Evolutionary conservation across 1,140 invertebrate genomes (phyloP).

Genomic region (Bombus haemorrhoidalis): DNA sequence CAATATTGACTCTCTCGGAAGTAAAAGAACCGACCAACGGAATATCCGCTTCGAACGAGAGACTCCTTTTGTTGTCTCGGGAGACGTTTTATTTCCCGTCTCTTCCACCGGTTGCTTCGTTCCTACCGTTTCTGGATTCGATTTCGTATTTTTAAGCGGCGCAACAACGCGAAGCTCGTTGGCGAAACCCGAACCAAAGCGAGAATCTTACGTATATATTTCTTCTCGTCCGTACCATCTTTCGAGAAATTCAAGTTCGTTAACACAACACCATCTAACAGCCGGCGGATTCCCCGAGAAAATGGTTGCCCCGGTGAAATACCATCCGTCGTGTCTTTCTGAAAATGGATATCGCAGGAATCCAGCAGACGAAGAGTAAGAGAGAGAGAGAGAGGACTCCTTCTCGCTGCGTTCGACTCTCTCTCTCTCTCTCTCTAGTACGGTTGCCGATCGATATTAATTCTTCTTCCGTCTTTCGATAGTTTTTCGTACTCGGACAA

Average conservation of each 20-base stretch:
- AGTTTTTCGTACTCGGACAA: neutral
- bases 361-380: neutral
- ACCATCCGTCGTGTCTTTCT: neutral
- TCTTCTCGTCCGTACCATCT: neutral
- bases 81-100: conserved; percentile 42
- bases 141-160: neutral
- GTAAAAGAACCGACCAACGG: conserved; percentile 40
- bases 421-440: no score
- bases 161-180: neutral
- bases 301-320: neutral
- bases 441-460: conserved; percentile 27
- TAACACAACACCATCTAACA: neutral
- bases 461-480: neutral
- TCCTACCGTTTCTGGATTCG: neutral
- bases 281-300: neutral
- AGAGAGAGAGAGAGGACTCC: neutral
- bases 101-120: conserved; percentile 51
- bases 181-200: neutral
- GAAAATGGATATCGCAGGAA: conserved; percentile 4
- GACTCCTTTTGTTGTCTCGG: conserved; percentile 67
- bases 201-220: neutral
- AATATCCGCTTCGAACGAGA: conserved; percentile 69
- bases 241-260: neutral
- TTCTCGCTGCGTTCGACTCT: neutral
- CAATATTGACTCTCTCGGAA: conserved; percentile 71